These are phyloP conservation scores for Myxocyprinus asiaticus DNA, from an alignment of 2,113 vertebrate genomes.

Conservation along the genomic window DNA sequence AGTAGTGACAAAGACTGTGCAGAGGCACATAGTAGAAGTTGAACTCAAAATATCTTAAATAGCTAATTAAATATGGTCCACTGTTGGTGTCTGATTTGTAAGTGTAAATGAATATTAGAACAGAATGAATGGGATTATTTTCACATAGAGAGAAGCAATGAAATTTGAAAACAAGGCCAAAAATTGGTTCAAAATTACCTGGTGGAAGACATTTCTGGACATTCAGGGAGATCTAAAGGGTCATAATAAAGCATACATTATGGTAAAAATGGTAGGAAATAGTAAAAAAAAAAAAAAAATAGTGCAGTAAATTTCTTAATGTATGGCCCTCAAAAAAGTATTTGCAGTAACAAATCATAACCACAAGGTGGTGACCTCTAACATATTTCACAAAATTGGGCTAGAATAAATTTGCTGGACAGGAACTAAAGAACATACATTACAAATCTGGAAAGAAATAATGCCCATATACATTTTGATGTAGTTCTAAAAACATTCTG, in stretches of 20 bases:
- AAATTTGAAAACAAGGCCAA: not conserved
- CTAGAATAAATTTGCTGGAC: not conserved
- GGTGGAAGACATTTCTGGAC: not conserved
- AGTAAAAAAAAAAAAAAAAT: not conserved
- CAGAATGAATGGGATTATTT: too few relatives aligned
- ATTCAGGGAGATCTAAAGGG: not conserved
- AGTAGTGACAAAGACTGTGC: not conserved
- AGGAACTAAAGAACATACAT: not conserved
- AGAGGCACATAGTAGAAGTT: too few relatives aligned
- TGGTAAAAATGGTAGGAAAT: not conserved
- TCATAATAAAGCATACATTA: not conserved
- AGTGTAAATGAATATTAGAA: too few relatives aligned
- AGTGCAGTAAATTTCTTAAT: too few relatives aligned
- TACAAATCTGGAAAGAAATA: too few relatives aligned
- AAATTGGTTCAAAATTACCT: not conserved
- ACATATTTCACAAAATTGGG: not conserved
- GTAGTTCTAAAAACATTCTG: not conserved
- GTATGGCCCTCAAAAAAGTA: too few relatives aligned
- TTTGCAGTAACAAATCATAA: conserved; percentile 5
- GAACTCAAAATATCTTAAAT: too few relatives aligned
- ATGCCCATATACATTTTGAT: not conserved
- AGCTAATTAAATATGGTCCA: too few relatives aligned
- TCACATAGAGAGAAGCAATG: not conserved
- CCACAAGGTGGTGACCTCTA: conserved; percentile 4
- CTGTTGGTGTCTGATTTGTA: too few relatives aligned